Base-by-base conservation (phyloP, 2,797 vertebrate genomes). In the Sternotherus odoratus region DNA sequence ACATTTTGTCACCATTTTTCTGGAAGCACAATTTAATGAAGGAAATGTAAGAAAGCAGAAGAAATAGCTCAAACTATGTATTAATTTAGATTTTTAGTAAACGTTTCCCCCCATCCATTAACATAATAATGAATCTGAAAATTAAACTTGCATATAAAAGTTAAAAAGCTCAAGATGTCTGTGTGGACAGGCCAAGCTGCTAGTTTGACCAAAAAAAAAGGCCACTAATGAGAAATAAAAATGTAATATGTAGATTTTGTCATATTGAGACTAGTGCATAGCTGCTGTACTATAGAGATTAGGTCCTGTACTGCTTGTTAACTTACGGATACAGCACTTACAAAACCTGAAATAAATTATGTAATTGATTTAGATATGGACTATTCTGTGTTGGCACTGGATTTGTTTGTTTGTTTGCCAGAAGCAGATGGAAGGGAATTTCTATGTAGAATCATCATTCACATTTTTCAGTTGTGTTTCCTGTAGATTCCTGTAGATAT, bases 1-100 rank as follows among this genome's bases (percentile, higher is more conserved):
- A 87, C 30, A 87, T 83, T 87, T 21, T 89, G 21, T 24, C 53
- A 36, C 28, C 21, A 66, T 16, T 74, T 60, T 90, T 92, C 87
- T 60, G 36, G 33, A 60, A 69, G 13, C 5, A 26, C 26, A 28
- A 1, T 78, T 87, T 88, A 77, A 46, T 39, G 28, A 90, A 83
- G 21, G 4, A 88, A 77, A 36, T 0, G 0, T 48, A 92, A 63
- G 19, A 86, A 90, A 63, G 43, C 33, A 77, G 4, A 3, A 77
- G 1, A 88, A 87, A 50, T 72, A 54, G 1, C 33, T 90, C 30
- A 77, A 80, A 8, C 5, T 78, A 13, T 2, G 4, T 83, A 56
- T 28, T 28, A 46, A 56, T 2, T 16, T 78, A 2, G 1, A 4
- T 39, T 0, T 0, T 2, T 90, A 85, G 82, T 77, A 23, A 26